Evolutionary conservation across 2,888 invertebrate genomes (phyloP).

Genomic region (Frankliniella intonsa): DNA sequence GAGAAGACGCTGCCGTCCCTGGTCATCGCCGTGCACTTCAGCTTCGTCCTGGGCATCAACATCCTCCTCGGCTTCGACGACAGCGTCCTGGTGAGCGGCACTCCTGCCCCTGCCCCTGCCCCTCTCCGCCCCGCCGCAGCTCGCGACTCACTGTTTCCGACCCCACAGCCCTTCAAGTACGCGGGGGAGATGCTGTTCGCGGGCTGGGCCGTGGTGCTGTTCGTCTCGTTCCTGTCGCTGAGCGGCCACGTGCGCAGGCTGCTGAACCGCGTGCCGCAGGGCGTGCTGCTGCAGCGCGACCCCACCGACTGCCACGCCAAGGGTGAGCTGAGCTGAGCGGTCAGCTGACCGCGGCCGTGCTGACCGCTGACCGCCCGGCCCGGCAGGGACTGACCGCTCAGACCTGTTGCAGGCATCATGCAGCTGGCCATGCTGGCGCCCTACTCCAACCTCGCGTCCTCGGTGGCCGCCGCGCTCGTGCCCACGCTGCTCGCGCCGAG

Average conservation of each 20-base stretch:
- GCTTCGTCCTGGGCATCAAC: constrained; percentile 50
- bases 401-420: constrained; percentile 47
- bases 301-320: constrained; percentile 46
- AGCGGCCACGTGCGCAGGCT: constrained; percentile 51
- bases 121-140: not conserved
- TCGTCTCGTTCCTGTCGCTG: constrained; percentile 53
- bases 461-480: constrained; percentile 51
- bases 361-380: not conserved
- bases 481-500: constrained; percentile 50
- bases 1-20: constrained; percentile 51
- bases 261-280: constrained; percentile 47
- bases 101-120: not conserved
- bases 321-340: constrained; percentile 41
- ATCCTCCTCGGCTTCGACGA: constrained; percentile 49
- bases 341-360: not conserved
- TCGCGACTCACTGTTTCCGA: not conserved
- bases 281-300: constrained; percentile 46
- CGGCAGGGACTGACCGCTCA: not conserved
- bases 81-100: constrained; percentile 42
- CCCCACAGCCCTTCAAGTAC: constrained; percentile 46
- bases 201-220: constrained; percentile 52
- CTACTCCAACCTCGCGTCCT: constrained; percentile 53
- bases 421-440: constrained; percentile 52
- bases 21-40: constrained; percentile 53
- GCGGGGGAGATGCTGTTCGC: constrained; percentile 53